Evolutionary conservation across 37 sponge, comb jelly and placozoan species (phyloP).

Genomic region (Oopsacas minuta): DNA sequence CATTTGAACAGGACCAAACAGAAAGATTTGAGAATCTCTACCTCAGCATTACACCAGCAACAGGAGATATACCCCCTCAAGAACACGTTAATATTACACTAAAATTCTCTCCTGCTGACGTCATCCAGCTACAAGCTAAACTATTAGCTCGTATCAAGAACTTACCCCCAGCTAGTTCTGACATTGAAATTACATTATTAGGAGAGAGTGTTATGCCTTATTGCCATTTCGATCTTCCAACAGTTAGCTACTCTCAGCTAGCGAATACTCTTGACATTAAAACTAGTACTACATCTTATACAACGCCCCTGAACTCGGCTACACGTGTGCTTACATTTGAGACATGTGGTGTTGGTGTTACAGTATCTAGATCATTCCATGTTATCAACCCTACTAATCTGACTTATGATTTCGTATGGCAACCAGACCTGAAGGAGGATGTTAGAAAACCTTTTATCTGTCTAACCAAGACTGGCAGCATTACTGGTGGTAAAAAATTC

Average conservation of each 20-base stretch:
- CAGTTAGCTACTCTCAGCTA: conserved; percentile 23
- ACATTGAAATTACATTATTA: conserved; percentile 32
- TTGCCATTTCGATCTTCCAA: conserved; percentile 91
- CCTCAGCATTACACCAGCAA: conserved; percentile 52
- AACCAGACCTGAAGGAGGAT: conserved; percentile 24
- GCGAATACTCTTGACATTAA: conserved; percentile 19
- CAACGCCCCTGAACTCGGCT: conserved; percentile 30
- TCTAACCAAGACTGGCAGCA: conserved; percentile 43
- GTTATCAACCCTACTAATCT: conserved; percentile 74
- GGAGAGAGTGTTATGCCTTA: conserved; percentile 83
- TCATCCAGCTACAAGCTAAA: conserved; percentile 25
- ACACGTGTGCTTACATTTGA: conserved; percentile 77
- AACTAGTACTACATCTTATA: conserved; percentile 10
- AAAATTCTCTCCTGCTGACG: conserved; percentile 67
- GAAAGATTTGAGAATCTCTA: conserved; percentile 40
- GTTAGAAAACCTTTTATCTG: conserved; percentile 38
- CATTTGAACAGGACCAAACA: background rate
- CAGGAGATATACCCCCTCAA: conserved; percentile 53
- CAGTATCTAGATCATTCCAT: conserved; percentile 52
- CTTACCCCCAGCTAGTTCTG: background rate
- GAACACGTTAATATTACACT: conserved; percentile 45
- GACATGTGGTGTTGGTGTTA: conserved; percentile 59
- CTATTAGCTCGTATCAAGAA: background rate
- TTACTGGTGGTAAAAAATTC: conserved; percentile 53
- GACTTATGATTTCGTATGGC: conserved; percentile 73